These are phyloP conservation scores for Deilephila porcellus DNA, from an alignment of 2,888 invertebrate species.

Conservation along the genomic window DNA sequence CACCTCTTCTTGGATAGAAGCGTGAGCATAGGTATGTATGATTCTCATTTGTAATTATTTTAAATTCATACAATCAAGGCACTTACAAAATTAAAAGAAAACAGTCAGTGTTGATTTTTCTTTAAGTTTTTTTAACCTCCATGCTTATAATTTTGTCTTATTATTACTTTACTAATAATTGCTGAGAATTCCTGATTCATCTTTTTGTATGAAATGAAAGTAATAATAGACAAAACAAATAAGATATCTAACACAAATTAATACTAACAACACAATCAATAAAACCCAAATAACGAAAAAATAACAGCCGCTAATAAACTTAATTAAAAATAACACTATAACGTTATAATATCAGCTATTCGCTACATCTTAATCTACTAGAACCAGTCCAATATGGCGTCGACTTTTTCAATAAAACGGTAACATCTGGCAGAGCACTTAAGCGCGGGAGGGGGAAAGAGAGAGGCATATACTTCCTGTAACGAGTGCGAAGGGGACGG, in stretches of 20 bases:
- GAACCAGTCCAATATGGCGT: constrained; percentile 73
- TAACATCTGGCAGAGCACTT: constrained; percentile 81
- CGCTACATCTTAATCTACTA: constrained; percentile 82
- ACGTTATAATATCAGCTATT: constrained; percentile 49
- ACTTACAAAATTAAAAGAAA: too few species aligned
- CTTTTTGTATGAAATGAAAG: too few species aligned
- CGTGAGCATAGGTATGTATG: too few species aligned
- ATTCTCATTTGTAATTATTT: too few species aligned
- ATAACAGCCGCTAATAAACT: constrained; percentile 30
- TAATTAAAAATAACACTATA: constrained; percentile 46
- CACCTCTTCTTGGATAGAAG: too few species aligned
- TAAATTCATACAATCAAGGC: too few species aligned
- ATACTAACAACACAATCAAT: neutral
- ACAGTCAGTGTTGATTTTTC: too few species aligned
- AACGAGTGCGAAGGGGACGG: constrained; percentile 55
- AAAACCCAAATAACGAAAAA: neutral
- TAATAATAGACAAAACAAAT: too few species aligned
- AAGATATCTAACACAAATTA: neutral
- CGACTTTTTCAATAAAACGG: constrained; percentile 83
- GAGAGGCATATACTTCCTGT: constrained; percentile 48
- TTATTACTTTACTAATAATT: too few species aligned
- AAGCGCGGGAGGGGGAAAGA: constrained; percentile 72
- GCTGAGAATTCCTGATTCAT: too few species aligned
- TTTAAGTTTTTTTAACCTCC: too few species aligned
- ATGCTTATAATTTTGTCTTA: too few species aligned